A percentile compares a stretch with the other conserved stretches of the same genome.
phyloP scores from a whole-genome alignment of 2,113 vertebrate genomes.

The Cisticola juncidis region DNA sequence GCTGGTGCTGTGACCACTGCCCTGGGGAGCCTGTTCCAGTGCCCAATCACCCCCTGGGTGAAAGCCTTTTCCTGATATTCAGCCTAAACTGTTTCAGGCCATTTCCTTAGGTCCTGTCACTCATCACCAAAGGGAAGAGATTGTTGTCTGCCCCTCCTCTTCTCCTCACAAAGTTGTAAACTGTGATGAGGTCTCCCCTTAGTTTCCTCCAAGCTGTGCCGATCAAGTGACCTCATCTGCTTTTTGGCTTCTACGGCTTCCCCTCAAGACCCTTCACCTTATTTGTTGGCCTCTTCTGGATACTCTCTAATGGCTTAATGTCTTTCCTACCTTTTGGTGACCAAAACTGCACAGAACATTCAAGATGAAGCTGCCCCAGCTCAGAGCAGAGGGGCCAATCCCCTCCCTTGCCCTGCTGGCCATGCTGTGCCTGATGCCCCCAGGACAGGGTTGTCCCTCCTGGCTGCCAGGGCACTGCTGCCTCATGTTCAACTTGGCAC shows the following conservation, averaged over 20 bases:
- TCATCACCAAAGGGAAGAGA: neutral
- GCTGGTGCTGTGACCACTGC: neutral
- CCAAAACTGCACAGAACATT: neutral
- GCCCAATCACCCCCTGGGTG: fast-evolving
- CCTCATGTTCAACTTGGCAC: fast-evolving
- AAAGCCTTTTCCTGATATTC: neutral
- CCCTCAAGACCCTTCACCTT: neutral
- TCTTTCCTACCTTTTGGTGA: neutral
- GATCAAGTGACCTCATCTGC: neutral
- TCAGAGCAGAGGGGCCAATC: neutral
- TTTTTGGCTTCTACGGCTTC: neutral
- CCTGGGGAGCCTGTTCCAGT: neutral
- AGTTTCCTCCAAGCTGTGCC: neutral
- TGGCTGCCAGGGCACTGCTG: neutral
- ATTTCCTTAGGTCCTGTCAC: neutral
- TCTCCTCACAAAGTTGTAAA: neutral
- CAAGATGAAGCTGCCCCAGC: fast-evolving
- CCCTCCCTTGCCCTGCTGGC: fast-evolving
- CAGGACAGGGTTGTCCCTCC: neutral
- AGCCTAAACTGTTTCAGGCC: neutral
- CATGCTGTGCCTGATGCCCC: neutral
- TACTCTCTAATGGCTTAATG: neutral
- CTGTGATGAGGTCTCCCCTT: fast-evolving
- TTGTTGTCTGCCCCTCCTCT: neutral
- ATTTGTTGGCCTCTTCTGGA: neutral